These are phyloP conservation scores for Perca schrenkii DNA, from an alignment of 2,113 vertebrate species.

Conservation along the genomic window DNA sequence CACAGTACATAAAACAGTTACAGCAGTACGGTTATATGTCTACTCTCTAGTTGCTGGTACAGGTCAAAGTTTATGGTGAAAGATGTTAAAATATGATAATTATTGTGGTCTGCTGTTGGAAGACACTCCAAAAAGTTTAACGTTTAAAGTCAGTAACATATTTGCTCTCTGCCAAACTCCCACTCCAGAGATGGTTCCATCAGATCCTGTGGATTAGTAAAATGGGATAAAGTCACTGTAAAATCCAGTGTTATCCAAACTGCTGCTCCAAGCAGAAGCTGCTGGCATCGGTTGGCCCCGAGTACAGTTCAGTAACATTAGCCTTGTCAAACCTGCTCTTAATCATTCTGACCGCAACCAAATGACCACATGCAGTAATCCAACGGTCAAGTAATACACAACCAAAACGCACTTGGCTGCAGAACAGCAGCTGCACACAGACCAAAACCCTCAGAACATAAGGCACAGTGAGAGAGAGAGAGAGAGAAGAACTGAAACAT, in stretches of 20 bases:
- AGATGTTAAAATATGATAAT: not conserved
- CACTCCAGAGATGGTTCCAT: not conserved
- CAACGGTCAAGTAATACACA: constrained; percentile 16
- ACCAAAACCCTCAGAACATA: constrained; percentile 25
- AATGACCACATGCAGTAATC: constrained; percentile 30
- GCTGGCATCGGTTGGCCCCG: not conserved
- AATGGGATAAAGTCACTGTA: not conserved
- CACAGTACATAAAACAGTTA: too few species aligned
- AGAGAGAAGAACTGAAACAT: constrained; percentile 6
- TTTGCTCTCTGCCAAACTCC: not conserved
- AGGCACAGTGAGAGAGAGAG: constrained; percentile 26
- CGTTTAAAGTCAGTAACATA: not conserved
- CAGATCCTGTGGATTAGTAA: not conserved
- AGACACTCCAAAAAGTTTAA: not conserved
- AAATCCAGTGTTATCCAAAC: not conserved
- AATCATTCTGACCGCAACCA: constrained; percentile 35
- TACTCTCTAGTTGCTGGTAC: too few species aligned
- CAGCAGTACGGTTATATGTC: too few species aligned
- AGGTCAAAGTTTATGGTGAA: not conserved
- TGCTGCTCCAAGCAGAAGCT: constrained; percentile 1
- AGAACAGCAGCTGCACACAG: constrained; percentile 22
- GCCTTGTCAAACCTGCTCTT: constrained; percentile 13
- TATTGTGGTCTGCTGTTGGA: not conserved
- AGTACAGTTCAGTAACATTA: constrained; percentile 9
- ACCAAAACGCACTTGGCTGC: constrained; percentile 43